Percentiles rank a stretch among this genome's conserved stretches.
These are phyloP conservation scores for Palythoa grandis DNA, from an alignment of 92 coral and sea anemone species.

Conservation along the genomic window DNA sequence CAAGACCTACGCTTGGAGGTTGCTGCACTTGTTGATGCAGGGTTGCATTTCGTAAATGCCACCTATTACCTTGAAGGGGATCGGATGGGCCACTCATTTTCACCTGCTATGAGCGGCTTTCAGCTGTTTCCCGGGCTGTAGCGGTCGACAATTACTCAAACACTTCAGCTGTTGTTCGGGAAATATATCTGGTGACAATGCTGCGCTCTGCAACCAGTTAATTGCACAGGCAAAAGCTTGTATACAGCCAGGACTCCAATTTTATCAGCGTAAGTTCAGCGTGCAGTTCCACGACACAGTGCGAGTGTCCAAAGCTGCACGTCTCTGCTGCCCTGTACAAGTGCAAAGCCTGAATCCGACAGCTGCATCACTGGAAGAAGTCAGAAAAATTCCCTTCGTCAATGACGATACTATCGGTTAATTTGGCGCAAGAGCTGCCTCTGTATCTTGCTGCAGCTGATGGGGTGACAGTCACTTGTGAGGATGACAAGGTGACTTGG, in stretches of 20 bases:
- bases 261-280: slow-evolving; percentile 31
- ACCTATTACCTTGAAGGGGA: slow-evolving; percentile 46
- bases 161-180: slow-evolving; percentile 34
- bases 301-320: slow-evolving; percentile 38
- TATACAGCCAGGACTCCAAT: slow-evolving; percentile 38
- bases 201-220: slow-evolving; percentile 13
- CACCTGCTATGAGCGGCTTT: slow-evolving; percentile 38
- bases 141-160: slow-evolving; percentile 37
- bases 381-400: slow-evolving; percentile 20
- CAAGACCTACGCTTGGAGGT: slow-evolving; percentile 25
- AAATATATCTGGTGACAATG: slow-evolving; percentile 42
- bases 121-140: slow-evolving; percentile 29
- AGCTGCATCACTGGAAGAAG: slow-evolving; percentile 36
- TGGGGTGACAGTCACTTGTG: slow-evolving; percentile 5
- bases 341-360: slow-evolving; percentile 28
- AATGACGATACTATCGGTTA: neutral
- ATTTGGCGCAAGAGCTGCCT: slow-evolving; percentile 34
- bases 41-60: slow-evolving; percentile 32
- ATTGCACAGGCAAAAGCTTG: slow-evolving; percentile 41
- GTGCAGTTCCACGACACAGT: slow-evolving; percentile 18
- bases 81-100: slow-evolving; percentile 47
- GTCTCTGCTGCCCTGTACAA: slow-evolving; percentile 27
- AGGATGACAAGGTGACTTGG: slow-evolving; percentile 7
- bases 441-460: slow-evolving; percentile 39
- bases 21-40: slow-evolving; percentile 36